Evolutionary conservation across 2,888 invertebrate species (phyloP).

Genomic region (Thereva nobilitata): DNA sequence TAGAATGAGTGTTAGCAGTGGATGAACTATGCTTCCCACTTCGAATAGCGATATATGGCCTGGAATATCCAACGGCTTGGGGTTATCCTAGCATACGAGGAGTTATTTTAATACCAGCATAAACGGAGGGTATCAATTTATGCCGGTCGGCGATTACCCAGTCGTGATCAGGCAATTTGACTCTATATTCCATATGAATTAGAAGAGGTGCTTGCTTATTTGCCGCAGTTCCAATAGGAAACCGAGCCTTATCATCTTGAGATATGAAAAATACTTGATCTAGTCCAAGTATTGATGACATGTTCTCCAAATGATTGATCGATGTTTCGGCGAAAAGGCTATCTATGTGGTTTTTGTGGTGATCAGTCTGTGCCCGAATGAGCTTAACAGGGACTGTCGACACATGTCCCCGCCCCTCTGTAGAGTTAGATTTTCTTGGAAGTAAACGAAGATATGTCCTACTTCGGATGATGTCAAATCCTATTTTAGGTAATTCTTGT

Average conservation of each 20-base stretch:
- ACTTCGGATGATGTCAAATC: too few relatives aligned
- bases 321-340: slow-evolving; percentile 35
- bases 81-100: too few relatives aligned
- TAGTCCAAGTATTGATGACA: slow-evolving; percentile 33
- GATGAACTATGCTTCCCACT: slow-evolving; percentile 43
- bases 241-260: slow-evolving; percentile 51
- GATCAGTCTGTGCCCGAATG: too few relatives aligned
- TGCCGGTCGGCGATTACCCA: too few relatives aligned
- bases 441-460: slow-evolving; percentile 32
- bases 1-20: slow-evolving; percentile 37
- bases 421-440: slow-evolving; percentile 34
- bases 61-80: slow-evolving; percentile 50
- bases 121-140: too few relatives aligned
- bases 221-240: too few relatives aligned
- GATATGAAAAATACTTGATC: slow-evolving; percentile 27
- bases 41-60: slow-evolving; percentile 50
- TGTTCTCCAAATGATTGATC: slow-evolving; percentile 22
- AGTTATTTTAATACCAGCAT: too few relatives aligned
- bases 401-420: slow-evolving; percentile 32
- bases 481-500: too few relatives aligned
- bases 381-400: too few relatives aligned
- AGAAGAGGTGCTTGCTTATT: too few relatives aligned
- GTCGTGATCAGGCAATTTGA: too few relatives aligned
- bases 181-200: too few relatives aligned
- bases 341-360: slow-evolving; percentile 34